Conservation (phyloP, 2,888 invertebrate genomes). For the Drosophila koepferae region DNA sequence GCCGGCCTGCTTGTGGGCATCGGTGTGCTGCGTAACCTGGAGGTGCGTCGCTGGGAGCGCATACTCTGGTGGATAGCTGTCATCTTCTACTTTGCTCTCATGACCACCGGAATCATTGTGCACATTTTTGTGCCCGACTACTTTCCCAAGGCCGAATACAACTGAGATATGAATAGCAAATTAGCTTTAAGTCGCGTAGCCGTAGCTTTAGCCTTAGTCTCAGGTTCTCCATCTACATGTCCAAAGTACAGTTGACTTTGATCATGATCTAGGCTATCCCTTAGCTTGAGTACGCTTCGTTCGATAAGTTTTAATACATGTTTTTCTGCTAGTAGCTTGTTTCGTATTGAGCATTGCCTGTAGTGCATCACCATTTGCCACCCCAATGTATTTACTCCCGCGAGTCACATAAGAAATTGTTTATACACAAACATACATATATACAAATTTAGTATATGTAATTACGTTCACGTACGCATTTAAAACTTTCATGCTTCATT, state of each 20-base stretch:
- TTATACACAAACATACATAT: too few species aligned
- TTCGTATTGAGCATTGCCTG: background rate
- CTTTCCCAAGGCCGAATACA: conserved; percentile 85
- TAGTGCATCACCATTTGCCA: background rate
- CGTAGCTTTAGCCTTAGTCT: conserved; percentile 34
- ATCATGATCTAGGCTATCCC: conserved; percentile 27
- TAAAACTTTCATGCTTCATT: background rate
- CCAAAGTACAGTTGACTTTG: conserved; percentile 64
- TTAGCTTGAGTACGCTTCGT: conserved; percentile 9
- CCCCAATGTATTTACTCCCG: background rate
- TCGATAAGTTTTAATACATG: conserved; percentile 2
- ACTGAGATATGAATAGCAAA: conserved; percentile 44
- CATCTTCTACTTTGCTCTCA: conserved; percentile 89
- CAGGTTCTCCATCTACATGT: conserved; percentile 40
- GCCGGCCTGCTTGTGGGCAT: conserved; percentile 94
- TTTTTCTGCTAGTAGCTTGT: background rate
- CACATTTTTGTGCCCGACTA: conserved; percentile 89
- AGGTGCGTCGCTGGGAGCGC: conserved; percentile 92
- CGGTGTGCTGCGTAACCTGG: conserved; percentile 93
- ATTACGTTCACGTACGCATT: background rate
- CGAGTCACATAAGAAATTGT: background rate
- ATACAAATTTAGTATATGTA: background rate
- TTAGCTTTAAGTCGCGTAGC: conserved; percentile 38
- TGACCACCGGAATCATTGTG: conserved; percentile 90
- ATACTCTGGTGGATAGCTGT: conserved; percentile 93